Percentiles rank a stretch among this genome's conserved stretches.
phyloP scores from a whole-genome alignment of 1,140 invertebrate species.

The Drosophila sproati region DNA sequence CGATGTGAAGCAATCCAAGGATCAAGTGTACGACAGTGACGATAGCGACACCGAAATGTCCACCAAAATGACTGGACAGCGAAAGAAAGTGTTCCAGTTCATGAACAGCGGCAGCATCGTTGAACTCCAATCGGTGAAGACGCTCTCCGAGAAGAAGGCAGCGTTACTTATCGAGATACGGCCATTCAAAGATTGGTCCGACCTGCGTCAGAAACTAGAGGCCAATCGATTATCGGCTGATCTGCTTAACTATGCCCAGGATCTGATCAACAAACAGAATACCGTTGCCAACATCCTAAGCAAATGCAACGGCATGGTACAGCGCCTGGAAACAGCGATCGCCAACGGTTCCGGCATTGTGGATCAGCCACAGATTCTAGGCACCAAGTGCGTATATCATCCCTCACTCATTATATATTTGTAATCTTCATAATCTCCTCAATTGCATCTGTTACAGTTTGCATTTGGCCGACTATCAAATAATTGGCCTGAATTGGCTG shows the following conservation, averaged over 20 bases:
- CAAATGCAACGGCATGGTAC: slow-evolving; percentile 90
- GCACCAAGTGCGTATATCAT: slow-evolving; percentile 84
- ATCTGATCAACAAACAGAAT: slow-evolving; percentile 89
- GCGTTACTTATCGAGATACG: slow-evolving; percentile 88
- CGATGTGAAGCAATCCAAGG: slow-evolving; percentile 68
- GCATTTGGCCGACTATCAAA: slow-evolving; percentile 94
- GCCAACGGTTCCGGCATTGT: slow-evolving; percentile 89
- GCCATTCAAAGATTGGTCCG: slow-evolving; percentile 90
- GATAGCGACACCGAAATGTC: slow-evolving; percentile 91
- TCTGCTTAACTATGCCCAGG: slow-evolving; percentile 90
- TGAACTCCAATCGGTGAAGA: slow-evolving; percentile 89
- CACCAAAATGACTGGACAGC: slow-evolving; percentile 88
- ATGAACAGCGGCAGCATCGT: slow-evolving; percentile 88
- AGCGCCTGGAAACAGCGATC: slow-evolving; percentile 90
- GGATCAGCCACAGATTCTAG: slow-evolving; percentile 88
- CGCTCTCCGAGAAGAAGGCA: slow-evolving; percentile 90
- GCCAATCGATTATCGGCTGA: slow-evolving; percentile 89
- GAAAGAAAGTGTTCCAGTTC: slow-evolving; percentile 91
- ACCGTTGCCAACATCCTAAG: slow-evolving; percentile 90
- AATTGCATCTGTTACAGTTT: slow-evolving; percentile 84
- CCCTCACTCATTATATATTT: background rate
- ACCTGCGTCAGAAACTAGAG: slow-evolving; percentile 90
- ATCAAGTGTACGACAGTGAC: slow-evolving; percentile 86
- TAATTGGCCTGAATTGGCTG: slow-evolving; percentile 97
- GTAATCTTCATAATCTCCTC: background rate